phyloP scores from a whole-genome alignment of 2,888 invertebrate species.

The Agelastica alni region DNA sequence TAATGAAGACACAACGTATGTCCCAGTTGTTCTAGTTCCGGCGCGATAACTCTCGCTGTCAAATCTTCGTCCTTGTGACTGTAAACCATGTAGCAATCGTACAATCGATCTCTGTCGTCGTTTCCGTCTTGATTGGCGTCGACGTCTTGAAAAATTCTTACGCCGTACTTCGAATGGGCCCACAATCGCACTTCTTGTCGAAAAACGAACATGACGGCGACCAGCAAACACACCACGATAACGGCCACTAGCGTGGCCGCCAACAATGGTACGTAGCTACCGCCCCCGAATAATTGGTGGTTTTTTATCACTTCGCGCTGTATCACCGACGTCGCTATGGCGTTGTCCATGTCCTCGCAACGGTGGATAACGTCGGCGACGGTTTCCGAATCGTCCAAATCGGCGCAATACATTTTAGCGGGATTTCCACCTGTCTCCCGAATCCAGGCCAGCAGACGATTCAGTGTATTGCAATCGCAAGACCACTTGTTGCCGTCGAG shows the following conservation, averaged over 20 bases:
- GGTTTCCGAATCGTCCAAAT: slow-evolving; percentile 57
- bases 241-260: slow-evolving; percentile 72
- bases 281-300: slow-evolving; percentile 66
- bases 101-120: slow-evolving; percentile 61
- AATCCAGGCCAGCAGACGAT: slow-evolving; percentile 72
- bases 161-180: slow-evolving; percentile 78
- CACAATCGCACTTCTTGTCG: slow-evolving; percentile 78
- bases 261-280: slow-evolving; percentile 75
- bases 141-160: slow-evolving; percentile 71
- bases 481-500: slow-evolving; percentile 82
- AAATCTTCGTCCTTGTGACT: slow-evolving; percentile 78
- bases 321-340: slow-evolving; percentile 64
- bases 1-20: slow-evolving; percentile 71
- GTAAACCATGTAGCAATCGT: slow-evolving; percentile 87
- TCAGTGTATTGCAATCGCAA: slow-evolving; percentile 77
- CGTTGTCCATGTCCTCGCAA: slow-evolving; percentile 70
- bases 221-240: slow-evolving; percentile 69
- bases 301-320: slow-evolving; percentile 63
- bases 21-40: slow-evolving; percentile 74
- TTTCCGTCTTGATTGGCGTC: slow-evolving; percentile 60
- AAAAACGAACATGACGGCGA: slow-evolving; percentile 73
- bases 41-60: slow-evolving; percentile 70
- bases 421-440: slow-evolving; percentile 69
- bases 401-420: slow-evolving; percentile 71
- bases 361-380: slow-evolving; percentile 61